Conservation (phyloP, 2,888 invertebrate genomes). For the Hydriomena furcata region DNA sequence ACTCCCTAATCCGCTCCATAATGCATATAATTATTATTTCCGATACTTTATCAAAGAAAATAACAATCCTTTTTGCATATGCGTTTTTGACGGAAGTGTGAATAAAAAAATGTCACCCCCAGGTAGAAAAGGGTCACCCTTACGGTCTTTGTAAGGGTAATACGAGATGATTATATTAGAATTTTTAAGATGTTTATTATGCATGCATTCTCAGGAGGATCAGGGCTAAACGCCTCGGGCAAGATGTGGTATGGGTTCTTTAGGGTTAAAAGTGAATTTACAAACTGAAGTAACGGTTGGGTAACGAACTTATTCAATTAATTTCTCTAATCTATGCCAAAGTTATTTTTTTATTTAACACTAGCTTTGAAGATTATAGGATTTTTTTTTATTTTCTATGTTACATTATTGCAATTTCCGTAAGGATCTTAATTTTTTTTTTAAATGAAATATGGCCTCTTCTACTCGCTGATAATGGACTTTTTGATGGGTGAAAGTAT, state of each 20-base stretch:
- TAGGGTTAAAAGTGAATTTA: constrained; percentile 53
- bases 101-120: constrained; percentile 81
- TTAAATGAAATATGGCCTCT: no score
- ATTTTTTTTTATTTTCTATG: no score
- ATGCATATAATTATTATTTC: constrained; percentile 84
- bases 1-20: constrained; percentile 79
- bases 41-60: constrained; percentile 79
- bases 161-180: constrained; percentile 65
- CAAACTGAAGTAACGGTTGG: constrained; percentile 3
- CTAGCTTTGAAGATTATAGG: no score
- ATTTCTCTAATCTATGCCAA: no score
- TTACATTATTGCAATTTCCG: no score
- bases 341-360: no score
- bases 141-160: constrained; percentile 68
- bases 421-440: no score
- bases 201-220: constrained; percentile 81
- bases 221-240: constrained; percentile 60
- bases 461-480: no score
- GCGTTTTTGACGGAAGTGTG: constrained; percentile 79
- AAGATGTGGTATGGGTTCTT: constrained; percentile 55
- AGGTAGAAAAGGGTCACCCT: constrained; percentile 76
- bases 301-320: no score
- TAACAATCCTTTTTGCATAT: constrained; percentile 81
- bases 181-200: constrained; percentile 75
- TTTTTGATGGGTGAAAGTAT: no score